Evolutionary conservation across 2,113 vertebrate species (phyloP).

Genomic region (Candoia aspera): DNA sequence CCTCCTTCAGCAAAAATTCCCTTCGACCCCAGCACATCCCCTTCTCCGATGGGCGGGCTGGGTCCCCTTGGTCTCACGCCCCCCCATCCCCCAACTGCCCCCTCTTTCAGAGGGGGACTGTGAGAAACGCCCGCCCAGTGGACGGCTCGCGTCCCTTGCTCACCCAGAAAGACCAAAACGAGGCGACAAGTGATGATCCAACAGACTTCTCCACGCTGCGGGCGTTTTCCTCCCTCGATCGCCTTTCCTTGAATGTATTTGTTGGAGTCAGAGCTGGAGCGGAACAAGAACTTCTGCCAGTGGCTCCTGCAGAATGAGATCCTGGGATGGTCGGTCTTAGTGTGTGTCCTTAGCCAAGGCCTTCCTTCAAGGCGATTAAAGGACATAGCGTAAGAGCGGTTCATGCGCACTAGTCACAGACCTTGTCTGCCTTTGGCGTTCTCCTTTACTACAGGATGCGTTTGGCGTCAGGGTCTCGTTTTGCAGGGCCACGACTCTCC

Average conservation of each 20-base stretch:
- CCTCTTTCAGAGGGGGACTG: constrained; percentile 36
- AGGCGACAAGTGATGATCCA: constrained; percentile 48
- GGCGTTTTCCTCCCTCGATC: background rate
- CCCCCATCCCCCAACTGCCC: constrained; percentile 43
- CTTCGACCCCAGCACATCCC: background rate
- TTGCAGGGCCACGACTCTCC: background rate
- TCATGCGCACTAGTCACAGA: constrained; percentile 79
- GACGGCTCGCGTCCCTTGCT: no score
- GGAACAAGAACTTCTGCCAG: constrained; percentile 64
- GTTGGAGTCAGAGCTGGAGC: constrained; percentile 60
- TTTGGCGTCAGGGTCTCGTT: constrained; percentile 38
- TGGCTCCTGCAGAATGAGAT: constrained; percentile 69
- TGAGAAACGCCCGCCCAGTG: constrained; percentile 47
- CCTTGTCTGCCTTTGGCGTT: constrained; percentile 70
- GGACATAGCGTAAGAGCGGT: constrained; percentile 76
- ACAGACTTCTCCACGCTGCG: background rate
- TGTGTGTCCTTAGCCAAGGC: constrained; percentile 78
- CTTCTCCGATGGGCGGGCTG: no score
- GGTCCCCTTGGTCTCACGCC: background rate
- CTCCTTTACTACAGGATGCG: constrained; percentile 55
- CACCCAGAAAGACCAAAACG: constrained; percentile 25
- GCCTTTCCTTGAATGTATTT: constrained; percentile 76
- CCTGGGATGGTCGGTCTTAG: constrained; percentile 75
- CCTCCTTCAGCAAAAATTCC: constrained; percentile 30
- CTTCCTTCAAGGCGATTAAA: constrained; percentile 81